Base-by-base conservation (phyloP, 1,140 invertebrate genomes). In the Apis cerana region DNA sequence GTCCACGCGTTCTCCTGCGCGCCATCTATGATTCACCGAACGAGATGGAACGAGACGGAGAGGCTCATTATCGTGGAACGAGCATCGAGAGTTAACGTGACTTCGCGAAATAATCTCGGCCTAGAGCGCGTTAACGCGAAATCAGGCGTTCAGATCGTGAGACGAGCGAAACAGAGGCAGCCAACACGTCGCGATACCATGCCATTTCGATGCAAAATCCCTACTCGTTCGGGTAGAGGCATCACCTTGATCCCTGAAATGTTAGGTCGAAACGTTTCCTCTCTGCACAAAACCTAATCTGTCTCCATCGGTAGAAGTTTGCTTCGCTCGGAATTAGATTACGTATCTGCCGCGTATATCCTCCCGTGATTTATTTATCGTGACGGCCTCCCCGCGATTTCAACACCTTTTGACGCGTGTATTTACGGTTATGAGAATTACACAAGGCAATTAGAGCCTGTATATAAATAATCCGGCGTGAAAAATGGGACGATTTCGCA, bases 361-460 rank as follows among this genome's bases (percentile, higher is more conserved):
- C 80, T 72, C 84, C 80, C 90, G 91, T 92, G 90, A 92, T 92
- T 92, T 92, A 92, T 92, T 91, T 91, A 91, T 91, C 88, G 89
- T 58, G 74, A 33, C 64, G 70, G 68, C 84, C 82, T 89, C 85
- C 85, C 89, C 81, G 85, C 87, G 72, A 79, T 91, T 91, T 92
- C 90, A 91, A 92, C 91, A 91, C 89, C 89, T 92, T 85, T 86
- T 76, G 82, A 92, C 91, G 85, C 87, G 89, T 86, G 84, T 89
- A 91, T 92, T 92, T 91, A 92, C 90, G 85, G 89, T 92, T 92
- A 91, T 89, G 87, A 90, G 86, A 91, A 91, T 92, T 92, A 92
- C 88, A 88, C 87, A 85, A 90, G 86, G 87, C 90, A 92, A 91
- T 92, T 91, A 89, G 88, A 88, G 82, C 75, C 84, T 88, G 69